Percentiles rank a stretch among this genome's conserved stretches.
These are phyloP conservation scores for Andricus grossulariae DNA, from an alignment of 1,140 invertebrate species.

Conservation along the genomic window DNA sequence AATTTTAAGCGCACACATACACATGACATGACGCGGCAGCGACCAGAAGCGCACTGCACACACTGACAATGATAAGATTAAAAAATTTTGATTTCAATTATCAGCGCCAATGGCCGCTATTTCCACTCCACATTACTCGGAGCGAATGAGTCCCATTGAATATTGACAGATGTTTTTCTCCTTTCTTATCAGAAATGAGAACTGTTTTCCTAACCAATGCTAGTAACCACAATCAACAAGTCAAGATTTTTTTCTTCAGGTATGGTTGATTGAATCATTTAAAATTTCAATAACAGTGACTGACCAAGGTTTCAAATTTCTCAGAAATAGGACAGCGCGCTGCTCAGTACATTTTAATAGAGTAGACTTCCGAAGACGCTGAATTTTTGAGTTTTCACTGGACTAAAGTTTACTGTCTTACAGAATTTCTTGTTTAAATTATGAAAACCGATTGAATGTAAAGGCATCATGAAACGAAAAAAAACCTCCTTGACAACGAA, in stretches of 20 bases:
- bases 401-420: too few relatives aligned
- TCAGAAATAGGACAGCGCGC: too few relatives aligned
- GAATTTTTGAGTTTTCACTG: too few relatives aligned
- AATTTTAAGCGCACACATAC: conserved; percentile 45
- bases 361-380: too few relatives aligned
- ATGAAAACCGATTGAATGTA: too few relatives aligned
- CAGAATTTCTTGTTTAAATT: too few relatives aligned
- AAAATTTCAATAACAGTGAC: too few relatives aligned
- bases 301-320: too few relatives aligned
- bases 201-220: neutral
- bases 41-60: conserved; percentile 74
- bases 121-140: conserved; percentile 37
- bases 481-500: too few relatives aligned
- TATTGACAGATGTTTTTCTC: conserved; percentile 17
- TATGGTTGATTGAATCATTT: neutral
- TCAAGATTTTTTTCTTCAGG: neutral
- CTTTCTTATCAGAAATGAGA: neutral
- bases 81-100: neutral
- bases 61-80: conserved; percentile 73
- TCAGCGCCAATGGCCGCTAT: conserved; percentile 44
- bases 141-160: conserved; percentile 8
- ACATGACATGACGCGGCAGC: conserved; percentile 53
- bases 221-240: neutral
- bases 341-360: too few relatives aligned
- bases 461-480: too few relatives aligned